phyloP scores from a whole-genome alignment of 23 tunicate species.

The Oikopleura dioica region DNA sequence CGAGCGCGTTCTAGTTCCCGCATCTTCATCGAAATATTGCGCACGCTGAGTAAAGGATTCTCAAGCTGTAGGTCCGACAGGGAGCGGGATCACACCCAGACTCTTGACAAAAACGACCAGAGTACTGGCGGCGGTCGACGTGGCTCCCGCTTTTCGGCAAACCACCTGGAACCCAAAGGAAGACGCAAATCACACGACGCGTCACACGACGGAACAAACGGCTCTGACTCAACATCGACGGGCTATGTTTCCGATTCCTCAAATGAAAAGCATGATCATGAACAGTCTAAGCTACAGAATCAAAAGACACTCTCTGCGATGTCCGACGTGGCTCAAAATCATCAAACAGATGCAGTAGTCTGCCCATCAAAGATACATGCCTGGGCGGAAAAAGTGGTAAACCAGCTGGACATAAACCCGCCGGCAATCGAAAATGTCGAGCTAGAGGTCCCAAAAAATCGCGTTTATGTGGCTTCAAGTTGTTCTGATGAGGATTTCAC shows the following conservation, averaged over 20 bases:
- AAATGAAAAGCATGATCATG: conserved; percentile 8
- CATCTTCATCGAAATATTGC: neutral
- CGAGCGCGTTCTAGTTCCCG: neutral
- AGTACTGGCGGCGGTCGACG: neutral
- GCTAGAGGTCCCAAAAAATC: neutral
- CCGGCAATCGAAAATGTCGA: neutral
- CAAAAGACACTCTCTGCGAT: neutral
- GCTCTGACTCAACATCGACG: conserved; percentile 10
- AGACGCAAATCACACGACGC: conserved; percentile 7
- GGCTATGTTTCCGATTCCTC: conserved; percentile 11
- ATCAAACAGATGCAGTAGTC: neutral
- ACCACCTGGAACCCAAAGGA: neutral
- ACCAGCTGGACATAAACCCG: neutral
- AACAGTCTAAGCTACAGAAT: neutral
- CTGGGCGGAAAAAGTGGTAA: neutral
- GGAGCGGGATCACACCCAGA: too few relatives aligned
- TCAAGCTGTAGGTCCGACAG: too few relatives aligned
- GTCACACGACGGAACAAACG: conserved; percentile 9
- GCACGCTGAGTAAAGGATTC: neutral
- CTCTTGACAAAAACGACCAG: neutral
- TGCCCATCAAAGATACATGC: neutral
- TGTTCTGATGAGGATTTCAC: neutral
- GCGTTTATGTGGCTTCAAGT: neutral
- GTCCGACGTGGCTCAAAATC: neutral
- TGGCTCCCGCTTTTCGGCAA: neutral